Evolutionary conservation across 1,140 invertebrate genomes (phyloP).

Genomic region (Anagrus nilaparvatae): DNA sequence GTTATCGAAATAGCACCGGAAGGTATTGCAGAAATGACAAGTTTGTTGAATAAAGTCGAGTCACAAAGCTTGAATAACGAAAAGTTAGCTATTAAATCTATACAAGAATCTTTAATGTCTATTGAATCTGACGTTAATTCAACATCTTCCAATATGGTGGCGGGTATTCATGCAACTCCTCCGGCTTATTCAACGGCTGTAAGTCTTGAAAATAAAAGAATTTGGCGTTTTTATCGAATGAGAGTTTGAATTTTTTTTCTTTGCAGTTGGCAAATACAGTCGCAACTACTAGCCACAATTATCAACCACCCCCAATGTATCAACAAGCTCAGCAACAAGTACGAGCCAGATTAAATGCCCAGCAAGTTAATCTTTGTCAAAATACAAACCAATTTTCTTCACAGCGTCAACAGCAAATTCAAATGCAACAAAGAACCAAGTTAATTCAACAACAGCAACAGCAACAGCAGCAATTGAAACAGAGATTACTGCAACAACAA

Average conservation of each 20-base stretch:
- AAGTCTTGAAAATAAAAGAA: constrained; percentile 27
- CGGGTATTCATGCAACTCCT: constrained; percentile 48
- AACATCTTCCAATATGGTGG: constrained; percentile 50
- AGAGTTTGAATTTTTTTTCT: constrained; percentile 4
- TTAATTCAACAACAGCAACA: constrained; percentile 37
- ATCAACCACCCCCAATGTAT: constrained; percentile 43
- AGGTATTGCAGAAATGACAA: constrained; percentile 33
- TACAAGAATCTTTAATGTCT: constrained; percentile 84
- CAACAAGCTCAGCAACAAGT: constrained; percentile 34
- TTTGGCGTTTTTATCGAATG: neutral
- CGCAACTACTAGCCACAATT: constrained; percentile 38
- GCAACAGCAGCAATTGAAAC: constrained; percentile 43
- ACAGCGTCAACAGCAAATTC: constrained; percentile 36
- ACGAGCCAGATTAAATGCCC: constrained; percentile 32
- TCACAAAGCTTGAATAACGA: constrained; percentile 49
- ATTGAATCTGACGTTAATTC: constrained; percentile 58
- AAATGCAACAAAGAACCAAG: constrained; percentile 28
- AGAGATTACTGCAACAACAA: constrained; percentile 54
- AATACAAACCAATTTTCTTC: constrained; percentile 28
- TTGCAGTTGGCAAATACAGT: constrained; percentile 35
- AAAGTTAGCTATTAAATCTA: constrained; percentile 77
- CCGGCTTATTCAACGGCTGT: constrained; percentile 57
- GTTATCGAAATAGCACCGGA: constrained; percentile 68
- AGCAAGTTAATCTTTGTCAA: constrained; percentile 29
- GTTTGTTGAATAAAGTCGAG: constrained; percentile 41